Conservation (phyloP, 2,888 invertebrate species). For the Athalia cordata region DNA sequence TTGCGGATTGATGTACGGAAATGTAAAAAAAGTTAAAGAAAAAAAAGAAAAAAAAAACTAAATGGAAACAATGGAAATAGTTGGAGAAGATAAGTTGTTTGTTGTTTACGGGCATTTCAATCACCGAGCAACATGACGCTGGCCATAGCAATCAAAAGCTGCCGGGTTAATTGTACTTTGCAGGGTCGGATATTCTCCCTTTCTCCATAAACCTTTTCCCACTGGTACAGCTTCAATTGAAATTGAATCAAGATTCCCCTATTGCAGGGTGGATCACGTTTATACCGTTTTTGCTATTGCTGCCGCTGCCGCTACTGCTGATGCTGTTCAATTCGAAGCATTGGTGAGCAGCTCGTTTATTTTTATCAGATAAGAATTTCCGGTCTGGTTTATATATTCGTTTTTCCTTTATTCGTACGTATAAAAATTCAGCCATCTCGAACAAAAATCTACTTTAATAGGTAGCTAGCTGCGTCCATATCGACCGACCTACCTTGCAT, state of each 20-base stretch:
- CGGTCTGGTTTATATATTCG: constrained; percentile 6
- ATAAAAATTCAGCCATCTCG: neutral
- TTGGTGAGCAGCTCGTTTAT: constrained; percentile 6
- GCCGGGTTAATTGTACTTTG: constrained; percentile 19
- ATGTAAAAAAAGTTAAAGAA: neutral
- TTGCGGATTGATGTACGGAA: no score
- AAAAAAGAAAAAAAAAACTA: neutral
- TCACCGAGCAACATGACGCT: neutral
- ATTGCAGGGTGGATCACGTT: no score
- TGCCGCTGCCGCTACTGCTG: neutral
- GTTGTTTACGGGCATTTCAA: constrained; percentile 9
- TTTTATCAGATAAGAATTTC: constrained; percentile 28
- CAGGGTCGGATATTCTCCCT: neutral
- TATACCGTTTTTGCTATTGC: no score
- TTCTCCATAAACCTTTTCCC: constrained; percentile 25
- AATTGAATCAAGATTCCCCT: constrained; percentile 32
- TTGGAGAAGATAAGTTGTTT: constrained; percentile 9
- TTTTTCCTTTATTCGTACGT: constrained; percentile 4
- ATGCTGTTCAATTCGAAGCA: neutral
- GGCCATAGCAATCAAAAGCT: constrained; percentile 9
- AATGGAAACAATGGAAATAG: neutral
- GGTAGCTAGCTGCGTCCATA: neutral
- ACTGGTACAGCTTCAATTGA: constrained; percentile 12
- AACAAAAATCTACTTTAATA: constrained; percentile 13
- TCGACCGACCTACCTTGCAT: neutral